phyloP scores from a whole-genome alignment of 2,888 invertebrate genomes.

The Mayetiola destructor region DNA sequence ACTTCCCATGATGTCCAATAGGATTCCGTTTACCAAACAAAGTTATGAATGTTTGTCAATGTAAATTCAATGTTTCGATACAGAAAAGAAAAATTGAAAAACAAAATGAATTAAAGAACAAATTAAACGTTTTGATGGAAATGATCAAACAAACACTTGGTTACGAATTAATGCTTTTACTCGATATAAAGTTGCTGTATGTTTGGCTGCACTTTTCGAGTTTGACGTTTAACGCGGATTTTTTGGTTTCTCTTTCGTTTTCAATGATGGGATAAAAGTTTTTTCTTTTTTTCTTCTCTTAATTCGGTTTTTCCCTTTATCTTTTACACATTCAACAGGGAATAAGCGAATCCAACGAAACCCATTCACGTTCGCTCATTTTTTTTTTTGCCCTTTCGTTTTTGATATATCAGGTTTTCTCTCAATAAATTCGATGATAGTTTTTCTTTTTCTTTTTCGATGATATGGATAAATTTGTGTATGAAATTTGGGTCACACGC shows the following conservation, averaged over 20 bases:
- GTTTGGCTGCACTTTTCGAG: not conserved
- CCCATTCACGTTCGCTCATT: no score
- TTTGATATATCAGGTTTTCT: not conserved
- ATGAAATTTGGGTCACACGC: slow-evolving; percentile 11
- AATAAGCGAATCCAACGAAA: no score
- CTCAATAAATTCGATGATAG: not conserved
- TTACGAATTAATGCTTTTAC: slow-evolving; percentile 9
- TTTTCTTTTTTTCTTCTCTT: no score
- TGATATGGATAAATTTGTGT: slow-evolving; percentile 1
- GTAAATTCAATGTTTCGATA: not conserved
- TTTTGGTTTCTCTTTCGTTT: no score
- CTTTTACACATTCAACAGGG: no score
- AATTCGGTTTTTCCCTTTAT: no score
- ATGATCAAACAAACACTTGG: slow-evolving; percentile 9
- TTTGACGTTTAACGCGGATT: not conserved
- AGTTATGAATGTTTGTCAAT: not conserved
- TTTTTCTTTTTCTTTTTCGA: not conserved
- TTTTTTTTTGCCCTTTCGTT: no score
- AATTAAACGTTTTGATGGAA: not conserved
- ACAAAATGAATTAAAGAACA: slow-evolving; percentile 9
- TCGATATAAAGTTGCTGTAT: not conserved
- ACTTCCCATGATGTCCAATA: slow-evolving; percentile 14
- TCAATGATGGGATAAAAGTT: no score
- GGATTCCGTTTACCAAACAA: not conserved
- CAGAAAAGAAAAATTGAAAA: slow-evolving; percentile 4